Conservation (phyloP, 2,888 invertebrate genomes). For the Syrista parreyssii region DNA sequence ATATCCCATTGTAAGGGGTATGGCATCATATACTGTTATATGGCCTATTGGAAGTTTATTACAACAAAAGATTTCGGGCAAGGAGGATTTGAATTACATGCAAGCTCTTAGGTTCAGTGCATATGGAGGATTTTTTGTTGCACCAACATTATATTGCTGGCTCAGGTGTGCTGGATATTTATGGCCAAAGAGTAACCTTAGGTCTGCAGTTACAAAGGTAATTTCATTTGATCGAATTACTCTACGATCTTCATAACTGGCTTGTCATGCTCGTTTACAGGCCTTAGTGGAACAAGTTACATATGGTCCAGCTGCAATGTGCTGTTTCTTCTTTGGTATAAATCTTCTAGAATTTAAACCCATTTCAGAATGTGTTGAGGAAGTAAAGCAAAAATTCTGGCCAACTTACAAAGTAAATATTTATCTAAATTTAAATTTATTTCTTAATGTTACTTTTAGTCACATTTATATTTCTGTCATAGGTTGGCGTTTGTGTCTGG, state of each 20-base stretch:
- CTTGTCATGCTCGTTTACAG: constrained; percentile 58
- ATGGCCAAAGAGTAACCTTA: constrained; percentile 79
- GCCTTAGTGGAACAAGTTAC: constrained; percentile 80
- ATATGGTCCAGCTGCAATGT: constrained; percentile 82
- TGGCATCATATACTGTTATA: constrained; percentile 71
- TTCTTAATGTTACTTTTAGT: neutral
- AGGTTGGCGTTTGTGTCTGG: constrained; percentile 79
- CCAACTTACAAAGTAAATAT: constrained; percentile 77
- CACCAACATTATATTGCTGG: constrained; percentile 85
- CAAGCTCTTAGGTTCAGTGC: constrained; percentile 79
- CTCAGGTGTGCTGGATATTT: constrained; percentile 79
- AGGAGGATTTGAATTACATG: constrained; percentile 59
- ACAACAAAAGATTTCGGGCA: constrained; percentile 68
- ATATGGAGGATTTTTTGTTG: constrained; percentile 85
- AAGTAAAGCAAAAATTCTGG: constrained; percentile 79
- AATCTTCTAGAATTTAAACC: constrained; percentile 78
- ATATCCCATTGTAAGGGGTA: constrained; percentile 70
- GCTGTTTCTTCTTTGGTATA: constrained; percentile 82
- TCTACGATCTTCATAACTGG: neutral
- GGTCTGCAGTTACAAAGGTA: constrained; percentile 81
- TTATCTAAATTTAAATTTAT: neutral
- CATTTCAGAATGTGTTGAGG: constrained; percentile 73
- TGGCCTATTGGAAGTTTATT: constrained; percentile 72
- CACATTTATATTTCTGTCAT: constrained; percentile 48
- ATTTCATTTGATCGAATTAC: constrained; percentile 12